Evolutionary conservation across 2,113 vertebrate species (phyloP).

Genomic region (Phrynocephalus versicolor): DNA sequence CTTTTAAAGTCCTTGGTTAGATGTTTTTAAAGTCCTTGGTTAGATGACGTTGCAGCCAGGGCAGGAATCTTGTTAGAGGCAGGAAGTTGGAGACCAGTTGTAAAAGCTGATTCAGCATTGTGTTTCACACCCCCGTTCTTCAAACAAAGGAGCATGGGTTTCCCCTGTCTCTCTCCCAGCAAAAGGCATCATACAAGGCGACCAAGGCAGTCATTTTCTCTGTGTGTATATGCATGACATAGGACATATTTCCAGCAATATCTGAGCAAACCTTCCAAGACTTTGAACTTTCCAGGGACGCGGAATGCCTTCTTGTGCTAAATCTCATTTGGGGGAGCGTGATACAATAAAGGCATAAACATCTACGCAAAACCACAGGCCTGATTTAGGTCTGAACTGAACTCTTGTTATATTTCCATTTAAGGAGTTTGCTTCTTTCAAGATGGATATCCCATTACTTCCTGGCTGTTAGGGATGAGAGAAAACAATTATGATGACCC

Average conservation of each 20-base stretch:
- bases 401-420: conserved; percentile 49
- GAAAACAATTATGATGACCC: conserved; percentile 56
- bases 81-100: too few species aligned
- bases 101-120: too few species aligned
- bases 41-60: too few species aligned
- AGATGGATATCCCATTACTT: conserved; percentile 43
- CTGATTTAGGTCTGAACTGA: conserved; percentile 35
- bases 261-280: neutral
- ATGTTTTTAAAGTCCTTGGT: too few species aligned
- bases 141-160: too few species aligned
- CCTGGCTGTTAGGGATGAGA: conserved; percentile 33
- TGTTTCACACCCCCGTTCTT: too few species aligned
- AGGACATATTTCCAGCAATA: neutral
- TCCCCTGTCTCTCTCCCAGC: too few species aligned
- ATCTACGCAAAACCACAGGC: conserved; percentile 35
- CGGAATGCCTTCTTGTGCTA: conserved; percentile 13
- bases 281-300: neutral
- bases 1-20: too few species aligned
- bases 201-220: too few species aligned
- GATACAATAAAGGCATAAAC: conserved; percentile 32
- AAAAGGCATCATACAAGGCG: too few species aligned
- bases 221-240: conserved; percentile 36
- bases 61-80: too few species aligned
- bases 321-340: neutral
- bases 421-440: conserved; percentile 49